Evolutionary conservation across 2,797 vertebrate species (phyloP).

Genomic region (Syndactyla subalaris): DNA sequence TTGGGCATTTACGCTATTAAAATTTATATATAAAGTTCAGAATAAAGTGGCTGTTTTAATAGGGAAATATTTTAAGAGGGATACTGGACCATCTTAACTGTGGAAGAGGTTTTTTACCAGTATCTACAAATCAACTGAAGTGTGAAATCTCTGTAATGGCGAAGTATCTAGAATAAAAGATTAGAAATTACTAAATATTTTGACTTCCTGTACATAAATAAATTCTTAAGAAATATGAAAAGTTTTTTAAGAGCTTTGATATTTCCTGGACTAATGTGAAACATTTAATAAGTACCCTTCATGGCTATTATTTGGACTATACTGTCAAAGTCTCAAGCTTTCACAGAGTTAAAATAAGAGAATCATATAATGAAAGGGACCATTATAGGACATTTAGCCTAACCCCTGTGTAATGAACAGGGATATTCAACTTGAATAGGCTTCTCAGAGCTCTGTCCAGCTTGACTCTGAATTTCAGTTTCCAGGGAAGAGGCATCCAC

Average conservation of each 20-base stretch:
- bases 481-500: neutral
- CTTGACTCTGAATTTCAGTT: neutral
- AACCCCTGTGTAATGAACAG: neutral
- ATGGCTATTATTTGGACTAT: neutral
- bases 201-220: neutral
- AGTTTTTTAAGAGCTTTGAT: neutral
- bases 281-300: neutral
- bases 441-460: neutral
- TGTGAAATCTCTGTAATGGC: neutral
- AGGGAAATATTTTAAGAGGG: neutral
- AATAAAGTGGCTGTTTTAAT: slow-evolving; percentile 30
- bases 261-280: neutral
- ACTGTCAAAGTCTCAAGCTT: neutral
- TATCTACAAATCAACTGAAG: neutral
- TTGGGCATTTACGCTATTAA: slow-evolving; percentile 55
- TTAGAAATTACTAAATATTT: neutral
- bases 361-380: neutral
- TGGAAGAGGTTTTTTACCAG: neutral
- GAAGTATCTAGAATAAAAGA: neutral
- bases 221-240: neutral
- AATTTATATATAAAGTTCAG: slow-evolving; percentile 43
- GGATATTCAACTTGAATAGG: neutral
- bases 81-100: neutral
- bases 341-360: neutral
- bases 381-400: neutral